These are phyloP conservation scores for Tyrannus savana DNA, from an alignment of 2,113 vertebrate genomes.

Conservation along the genomic window DNA sequence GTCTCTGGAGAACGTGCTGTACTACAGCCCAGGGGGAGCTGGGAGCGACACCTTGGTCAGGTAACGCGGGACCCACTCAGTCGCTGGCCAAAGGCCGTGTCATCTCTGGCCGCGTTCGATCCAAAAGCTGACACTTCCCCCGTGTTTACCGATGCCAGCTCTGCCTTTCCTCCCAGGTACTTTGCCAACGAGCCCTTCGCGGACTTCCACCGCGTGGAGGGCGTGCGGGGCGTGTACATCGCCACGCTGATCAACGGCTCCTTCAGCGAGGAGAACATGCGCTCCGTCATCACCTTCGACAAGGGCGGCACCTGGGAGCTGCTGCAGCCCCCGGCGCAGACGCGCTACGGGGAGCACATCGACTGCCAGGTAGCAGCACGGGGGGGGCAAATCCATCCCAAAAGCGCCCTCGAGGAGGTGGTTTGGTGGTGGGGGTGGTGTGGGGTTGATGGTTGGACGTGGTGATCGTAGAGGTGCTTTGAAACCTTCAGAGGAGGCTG, in stretches of 20 bases:
- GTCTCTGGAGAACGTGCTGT: constrained; percentile 92
- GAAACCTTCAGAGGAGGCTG: neutral
- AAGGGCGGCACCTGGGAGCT: constrained; percentile 98
- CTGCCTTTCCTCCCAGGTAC: constrained; percentile 75
- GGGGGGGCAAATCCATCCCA: neutral
- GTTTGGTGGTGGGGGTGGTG: neutral
- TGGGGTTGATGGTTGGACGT: neutral
- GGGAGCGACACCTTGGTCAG: constrained; percentile 94
- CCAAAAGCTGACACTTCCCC: too few species aligned
- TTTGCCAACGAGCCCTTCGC: constrained; percentile 96
- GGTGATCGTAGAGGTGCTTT: neutral
- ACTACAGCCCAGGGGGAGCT: constrained; percentile 90
- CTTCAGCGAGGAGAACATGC: constrained; percentile 93
- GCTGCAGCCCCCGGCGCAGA: constrained; percentile 86
- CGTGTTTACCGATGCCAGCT: accelerated
- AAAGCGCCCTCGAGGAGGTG: neutral
- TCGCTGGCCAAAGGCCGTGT: accelerated
- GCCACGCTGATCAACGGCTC: constrained; percentile 92
- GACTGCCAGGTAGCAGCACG: constrained; percentile 82
- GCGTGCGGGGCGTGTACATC: constrained; percentile 91
- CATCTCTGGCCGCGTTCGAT: accelerated
- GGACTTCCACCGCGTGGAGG: constrained; percentile 93
- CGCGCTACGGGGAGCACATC: constrained; percentile 87
- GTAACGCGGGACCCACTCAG: constrained; percentile 13
- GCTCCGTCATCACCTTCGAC: constrained; percentile 96